Evolutionary conservation across 1,140 invertebrate species (phyloP).

Genomic region (Drosophila nannoptera): DNA sequence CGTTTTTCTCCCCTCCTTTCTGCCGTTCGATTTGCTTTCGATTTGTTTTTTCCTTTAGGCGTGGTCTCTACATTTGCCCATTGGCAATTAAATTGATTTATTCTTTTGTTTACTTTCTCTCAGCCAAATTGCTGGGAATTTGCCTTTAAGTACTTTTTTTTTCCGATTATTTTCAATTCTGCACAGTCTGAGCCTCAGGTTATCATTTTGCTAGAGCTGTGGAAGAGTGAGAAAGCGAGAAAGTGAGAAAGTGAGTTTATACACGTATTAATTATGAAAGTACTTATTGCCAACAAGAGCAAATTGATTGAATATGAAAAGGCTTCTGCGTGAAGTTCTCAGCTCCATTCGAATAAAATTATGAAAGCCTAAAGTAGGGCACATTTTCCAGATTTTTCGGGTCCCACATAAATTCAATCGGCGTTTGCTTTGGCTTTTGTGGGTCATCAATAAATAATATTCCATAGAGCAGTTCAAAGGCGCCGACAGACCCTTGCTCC

Average conservation of each 20-base stretch:
- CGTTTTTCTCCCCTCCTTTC: constrained; percentile 21
- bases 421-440: background rate
- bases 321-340: too few relatives aligned
- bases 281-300: too few relatives aligned
- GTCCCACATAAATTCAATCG: too few relatives aligned
- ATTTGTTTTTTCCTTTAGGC: background rate
- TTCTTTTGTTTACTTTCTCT: constrained; percentile 28
- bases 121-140: constrained; percentile 41
- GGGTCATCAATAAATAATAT: constrained; percentile 8
- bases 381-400: too few relatives aligned
- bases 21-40: constrained; percentile 4
- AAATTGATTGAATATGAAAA: too few relatives aligned
- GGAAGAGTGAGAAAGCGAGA: too few relatives aligned
- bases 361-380: background rate
- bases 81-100: constrained; percentile 31
- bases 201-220: constrained; percentile 54
- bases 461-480: constrained; percentile 5
- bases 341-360: too few relatives aligned
- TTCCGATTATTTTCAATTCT: constrained; percentile 9
- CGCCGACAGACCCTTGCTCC: background rate
- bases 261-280: constrained; percentile 6
- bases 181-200: constrained; percentile 37
- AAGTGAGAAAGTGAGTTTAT: constrained; percentile 7
- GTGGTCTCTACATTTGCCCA: constrained; percentile 16
- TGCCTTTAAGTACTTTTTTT: background rate